These are phyloP conservation scores for Hypomesus transpacificus DNA, from an alignment of 2,113 vertebrate genomes.

Conservation along the genomic window DNA sequence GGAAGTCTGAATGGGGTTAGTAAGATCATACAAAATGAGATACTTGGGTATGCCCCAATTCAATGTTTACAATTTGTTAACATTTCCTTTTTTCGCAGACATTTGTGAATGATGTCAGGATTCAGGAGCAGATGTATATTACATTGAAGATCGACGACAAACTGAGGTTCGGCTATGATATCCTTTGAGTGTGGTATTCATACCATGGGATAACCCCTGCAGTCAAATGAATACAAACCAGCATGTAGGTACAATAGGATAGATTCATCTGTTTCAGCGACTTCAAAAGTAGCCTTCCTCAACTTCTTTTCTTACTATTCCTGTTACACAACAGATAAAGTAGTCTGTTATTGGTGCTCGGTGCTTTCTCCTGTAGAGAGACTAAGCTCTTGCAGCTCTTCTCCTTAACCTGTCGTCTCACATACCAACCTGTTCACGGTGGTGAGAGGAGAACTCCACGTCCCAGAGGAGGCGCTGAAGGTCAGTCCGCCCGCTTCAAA, in stretches of 20 bases:
- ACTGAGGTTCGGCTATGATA: conserved; percentile 98
- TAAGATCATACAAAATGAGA: conserved; percentile 15
- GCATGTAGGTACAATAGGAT: conserved; percentile 22
- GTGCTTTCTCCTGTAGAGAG: conserved; percentile 21
- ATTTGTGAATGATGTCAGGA: conserved; percentile 92
- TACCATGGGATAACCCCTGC: neutral
- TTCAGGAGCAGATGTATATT: conserved; percentile 93
- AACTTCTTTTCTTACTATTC: conserved; percentile 25
- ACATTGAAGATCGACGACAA: conserved; percentile 94
- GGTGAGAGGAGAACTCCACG: conserved; percentile 87
- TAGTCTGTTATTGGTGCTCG: conserved; percentile 17
- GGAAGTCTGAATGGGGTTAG: conserved; percentile 94
- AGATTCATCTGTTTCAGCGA: conserved; percentile 39
- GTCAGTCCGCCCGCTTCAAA: conserved; percentile 60
- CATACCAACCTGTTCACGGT: conserved; percentile 98
- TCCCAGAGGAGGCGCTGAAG: conserved; percentile 97
- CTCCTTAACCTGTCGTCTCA: conserved; percentile 77
- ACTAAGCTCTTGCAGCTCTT: conserved; percentile 19
- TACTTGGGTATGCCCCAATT: neutral
- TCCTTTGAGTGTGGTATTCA: conserved; percentile 73
- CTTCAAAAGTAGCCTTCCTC: conserved; percentile 8
- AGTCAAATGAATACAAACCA: conserved; percentile 8
- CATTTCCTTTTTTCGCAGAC: conserved; percentile 74
- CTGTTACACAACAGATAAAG: conserved; percentile 55
- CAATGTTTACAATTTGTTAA: neutral